These are phyloP conservation scores for Ametastegia equiseti DNA, from an alignment of 2,888 invertebrate genomes.

Conservation along the genomic window DNA sequence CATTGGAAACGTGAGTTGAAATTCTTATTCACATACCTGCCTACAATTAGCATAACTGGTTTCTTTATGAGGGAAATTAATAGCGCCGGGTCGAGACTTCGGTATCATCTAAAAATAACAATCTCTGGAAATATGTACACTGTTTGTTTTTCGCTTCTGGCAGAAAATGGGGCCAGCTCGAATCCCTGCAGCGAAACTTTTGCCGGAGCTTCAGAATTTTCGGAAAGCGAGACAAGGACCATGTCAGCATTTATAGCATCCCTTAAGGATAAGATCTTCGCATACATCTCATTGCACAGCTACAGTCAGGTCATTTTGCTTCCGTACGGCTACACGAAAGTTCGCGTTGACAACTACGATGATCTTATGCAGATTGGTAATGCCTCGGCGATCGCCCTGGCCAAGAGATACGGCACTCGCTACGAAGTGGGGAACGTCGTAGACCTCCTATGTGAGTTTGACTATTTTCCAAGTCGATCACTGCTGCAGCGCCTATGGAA, in stretches of 20 bases:
- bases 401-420: conserved; percentile 72
- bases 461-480: neutral
- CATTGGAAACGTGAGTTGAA: conserved; percentile 78
- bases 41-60: neutral
- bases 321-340: conserved; percentile 79
- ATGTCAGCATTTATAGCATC: conserved; percentile 76
- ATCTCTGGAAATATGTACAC: neutral
- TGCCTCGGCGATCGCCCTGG: conserved; percentile 64
- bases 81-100: too few relatives aligned
- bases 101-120: too few relatives aligned
- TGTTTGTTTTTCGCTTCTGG: conserved; percentile 54
- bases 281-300: conserved; percentile 81
- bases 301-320: conserved; percentile 81
- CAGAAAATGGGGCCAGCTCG: conserved; percentile 77
- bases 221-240: conserved; percentile 78
- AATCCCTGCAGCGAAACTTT: conserved; percentile 75
- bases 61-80: neutral
- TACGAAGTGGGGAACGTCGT: conserved; percentile 58
- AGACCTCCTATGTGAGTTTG: conserved; percentile 61
- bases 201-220: conserved; percentile 78
- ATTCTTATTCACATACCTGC: neutral
- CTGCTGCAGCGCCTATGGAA: neutral
- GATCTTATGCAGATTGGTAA: conserved; percentile 73
- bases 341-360: conserved; percentile 76
- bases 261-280: conserved; percentile 75